Evolutionary conservation across 2,888 invertebrate species (phyloP), one percentile per base, ranked within the genome.

Genomic region (Trachelus iudaicus): DNA sequence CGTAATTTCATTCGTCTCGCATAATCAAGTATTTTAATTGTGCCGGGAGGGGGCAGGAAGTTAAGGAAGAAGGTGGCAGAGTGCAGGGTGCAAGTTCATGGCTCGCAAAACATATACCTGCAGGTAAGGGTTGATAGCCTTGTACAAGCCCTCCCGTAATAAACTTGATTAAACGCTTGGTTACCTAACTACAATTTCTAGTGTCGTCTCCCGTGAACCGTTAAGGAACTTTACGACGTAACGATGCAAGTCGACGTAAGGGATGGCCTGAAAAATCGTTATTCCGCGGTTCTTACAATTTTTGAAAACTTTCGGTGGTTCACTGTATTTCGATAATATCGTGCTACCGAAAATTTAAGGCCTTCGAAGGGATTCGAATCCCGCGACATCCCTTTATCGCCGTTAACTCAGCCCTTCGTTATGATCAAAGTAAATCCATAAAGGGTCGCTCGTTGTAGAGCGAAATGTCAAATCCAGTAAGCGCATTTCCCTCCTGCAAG

Each of bases 401-500:
- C 9, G 56, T 56, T 56, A 56, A 56, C 56, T 56, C 23, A 56
- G 56, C 56, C 56, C 56, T 56, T 56, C 23, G 56, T 6, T 23
- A 35, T 69, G 69, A 77, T 77, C 69, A 34, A 37, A 77, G 75
- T 75, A 68, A 33, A 75, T 77, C 75, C 71, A 40, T 69, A 77
- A 75, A 77, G 75, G 75, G 69, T 34, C 56, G 56, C 9, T 56
- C 23, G 23, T 56, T 56, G 15, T 56, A 23, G 23, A 56, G 56
- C 9, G 56, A 71, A 69, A n/a, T 31, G 69, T 69, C 71, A 73
- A 71, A 78, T 78, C 75, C 75, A 34, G 75, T 79, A 80, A 80
- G 80, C 80, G 80, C 80, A 79, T 80, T 80, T 80, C 71, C 79
- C 75, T 79, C 6, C 56, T 56, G 56, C 56, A 56, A 56, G 56